phyloP scores from a whole-genome alignment of 23 tunicate genomes.

The Styela clava region DNA sequence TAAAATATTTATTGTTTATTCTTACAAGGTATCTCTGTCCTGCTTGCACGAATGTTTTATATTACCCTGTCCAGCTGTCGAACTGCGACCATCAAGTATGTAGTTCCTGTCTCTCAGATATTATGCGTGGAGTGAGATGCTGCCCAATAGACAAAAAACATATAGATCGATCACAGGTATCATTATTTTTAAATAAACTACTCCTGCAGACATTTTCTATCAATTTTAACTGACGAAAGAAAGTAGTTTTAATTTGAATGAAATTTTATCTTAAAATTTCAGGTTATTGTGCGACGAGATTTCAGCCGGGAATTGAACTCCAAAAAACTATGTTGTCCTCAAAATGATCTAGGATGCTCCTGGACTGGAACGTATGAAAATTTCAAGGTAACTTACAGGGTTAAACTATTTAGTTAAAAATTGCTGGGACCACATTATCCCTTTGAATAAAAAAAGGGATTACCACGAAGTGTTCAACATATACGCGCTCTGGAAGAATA shows the following conservation, averaged over 20 bases:
- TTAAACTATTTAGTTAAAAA: not conserved
- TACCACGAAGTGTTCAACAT: too few relatives aligned
- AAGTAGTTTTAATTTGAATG: not conserved
- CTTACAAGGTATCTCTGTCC: conserved; percentile 49
- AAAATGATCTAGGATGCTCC: conserved; percentile 30
- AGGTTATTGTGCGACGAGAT: conserved; percentile 23
- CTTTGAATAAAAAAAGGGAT: not conserved
- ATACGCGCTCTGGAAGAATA: not conserved
- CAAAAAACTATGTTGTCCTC: conserved; percentile 37
- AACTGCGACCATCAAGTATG: conserved; percentile 49
- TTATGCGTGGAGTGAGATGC: conserved; percentile 20
- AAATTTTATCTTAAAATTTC: too few relatives aligned
- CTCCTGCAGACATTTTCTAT: not conserved
- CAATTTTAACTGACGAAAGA: not conserved
- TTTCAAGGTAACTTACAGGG: conserved; percentile 32
- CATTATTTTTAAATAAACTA: not conserved
- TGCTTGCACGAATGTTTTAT: conserved; percentile 27
- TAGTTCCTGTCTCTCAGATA: conserved; percentile 32
- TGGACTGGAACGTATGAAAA: conserved; percentile 47
- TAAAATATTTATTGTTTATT: not conserved
- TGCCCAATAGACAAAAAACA: conserved; percentile 44
- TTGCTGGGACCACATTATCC: not conserved
- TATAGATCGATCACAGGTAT: conserved; percentile 39
- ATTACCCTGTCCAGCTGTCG: conserved; percentile 45
- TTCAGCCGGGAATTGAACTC: conserved; percentile 29